Base-by-base conservation (phyloP, 2,113 vertebrate genomes). In the Loxodonta africana region DNA sequence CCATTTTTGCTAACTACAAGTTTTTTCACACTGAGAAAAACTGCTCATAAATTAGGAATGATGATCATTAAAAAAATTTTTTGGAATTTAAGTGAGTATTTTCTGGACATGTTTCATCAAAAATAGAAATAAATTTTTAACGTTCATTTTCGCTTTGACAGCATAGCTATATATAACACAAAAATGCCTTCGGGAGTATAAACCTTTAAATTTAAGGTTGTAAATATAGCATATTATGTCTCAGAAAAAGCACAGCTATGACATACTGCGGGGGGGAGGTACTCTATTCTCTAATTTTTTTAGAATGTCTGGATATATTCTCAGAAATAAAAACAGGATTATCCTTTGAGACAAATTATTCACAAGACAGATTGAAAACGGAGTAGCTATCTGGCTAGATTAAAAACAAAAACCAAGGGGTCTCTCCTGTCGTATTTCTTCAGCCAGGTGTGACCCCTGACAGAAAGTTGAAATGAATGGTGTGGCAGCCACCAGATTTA, bases 111-210 rank as follows among this genome's bases (percentile, higher is more conserved):
- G 69, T 2, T 3, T 80, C n/a, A 73, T 48, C 69, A 89, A 91
- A 82, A 88, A 37, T 15, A 91, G 26, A 57, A 90, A 82, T 91
- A 84, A 81, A 62, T 51, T 84, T 25, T 65, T 80, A 84, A 76
- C 9, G 11, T 15, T 15, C 7, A n/a, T 92, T 95, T 96, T 94
- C 87, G 37, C 23, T 91, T 85, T 95, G 53, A 63, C 33, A 74
- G 6, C 8, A 90, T 18, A 51, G 5, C 3, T 44, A 57, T 60
- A 33, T 77, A 57, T 1, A 57, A 53, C 8, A 85, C 37, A 41
- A 90, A 95, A 67, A 48, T 83, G 33, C 0, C 44, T 62, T 69
- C 28, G 63, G 90, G 8, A 44, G 2, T 53, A 4, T n/a, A 83
- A 91, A 78, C 73, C 4, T 48, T 86, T 62, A 89, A 37, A 74